Conservation (phyloP, 1,140 invertebrate species). For the Proctacanthus coquilletti region DNA sequence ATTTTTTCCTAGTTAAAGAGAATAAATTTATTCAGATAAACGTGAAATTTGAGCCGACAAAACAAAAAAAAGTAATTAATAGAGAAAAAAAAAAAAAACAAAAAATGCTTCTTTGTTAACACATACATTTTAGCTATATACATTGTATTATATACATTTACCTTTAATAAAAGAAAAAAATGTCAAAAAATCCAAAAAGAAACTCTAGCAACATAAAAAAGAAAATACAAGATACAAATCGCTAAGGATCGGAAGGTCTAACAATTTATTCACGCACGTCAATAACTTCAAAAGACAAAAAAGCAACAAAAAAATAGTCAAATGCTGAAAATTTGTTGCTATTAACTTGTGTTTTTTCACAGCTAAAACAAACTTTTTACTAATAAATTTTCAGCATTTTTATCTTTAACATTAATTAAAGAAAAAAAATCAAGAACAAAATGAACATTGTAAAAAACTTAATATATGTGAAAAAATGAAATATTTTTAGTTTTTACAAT, state of each 20-base stretch:
- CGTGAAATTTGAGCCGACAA: no score
- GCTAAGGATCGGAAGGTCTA: no score
- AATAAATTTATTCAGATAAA: no score
- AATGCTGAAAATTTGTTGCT: background rate
- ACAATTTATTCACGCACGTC: background rate
- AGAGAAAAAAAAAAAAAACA: background rate
- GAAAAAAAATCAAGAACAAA: background rate
- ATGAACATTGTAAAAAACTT: background rate
- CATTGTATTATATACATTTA: conserved; percentile 29
- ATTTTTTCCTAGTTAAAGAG: background rate
- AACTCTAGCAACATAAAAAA: conserved; percentile 2
- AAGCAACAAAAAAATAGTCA: background rate
- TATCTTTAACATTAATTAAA: background rate
- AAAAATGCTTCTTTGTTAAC: conserved; percentile 4
- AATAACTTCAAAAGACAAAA: background rate
- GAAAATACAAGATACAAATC: conserved; percentile 3
- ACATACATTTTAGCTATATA: conserved; percentile 12
- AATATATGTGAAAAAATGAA: background rate
- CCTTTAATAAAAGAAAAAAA: conserved; percentile 24
- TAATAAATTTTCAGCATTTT: background rate
- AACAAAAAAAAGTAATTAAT: background rate
- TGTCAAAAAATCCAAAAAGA: conserved; percentile 14
- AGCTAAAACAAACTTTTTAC: background rate
- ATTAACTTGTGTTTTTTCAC: background rate
- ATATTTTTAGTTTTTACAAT: background rate